These are phyloP conservation scores for Platycercus adscitus DNA, from an alignment of 2,113 vertebrate species.

Conservation along the genomic window DNA sequence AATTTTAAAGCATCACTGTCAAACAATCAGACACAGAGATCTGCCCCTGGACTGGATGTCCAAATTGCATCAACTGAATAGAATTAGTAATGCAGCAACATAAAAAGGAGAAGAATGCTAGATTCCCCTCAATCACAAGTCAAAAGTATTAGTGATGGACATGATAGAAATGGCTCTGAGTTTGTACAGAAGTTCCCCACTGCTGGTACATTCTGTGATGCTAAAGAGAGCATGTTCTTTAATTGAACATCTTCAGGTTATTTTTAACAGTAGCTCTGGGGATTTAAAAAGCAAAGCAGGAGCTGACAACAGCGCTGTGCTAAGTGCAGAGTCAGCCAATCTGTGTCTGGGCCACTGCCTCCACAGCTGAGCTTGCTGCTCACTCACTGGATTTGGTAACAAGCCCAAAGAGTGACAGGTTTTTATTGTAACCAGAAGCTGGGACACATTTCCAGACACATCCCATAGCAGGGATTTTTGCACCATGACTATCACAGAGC, in stretches of 20 bases:
- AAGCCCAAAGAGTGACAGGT: fast-evolving
- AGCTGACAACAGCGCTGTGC: fast-evolving
- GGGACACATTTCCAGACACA: not conserved
- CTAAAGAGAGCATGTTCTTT: not conserved
- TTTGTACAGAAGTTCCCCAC: not conserved
- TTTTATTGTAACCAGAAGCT: not conserved
- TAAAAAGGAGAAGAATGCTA: not conserved
- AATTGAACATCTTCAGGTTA: not conserved
- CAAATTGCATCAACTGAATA: not conserved
- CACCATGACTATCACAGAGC: fast-evolving
- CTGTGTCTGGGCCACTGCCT: not conserved
- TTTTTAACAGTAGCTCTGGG: not conserved
- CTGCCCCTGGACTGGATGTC: fast-evolving
- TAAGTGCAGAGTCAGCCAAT: not conserved
- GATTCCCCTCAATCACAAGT: too few relatives aligned
- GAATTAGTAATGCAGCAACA: not conserved
- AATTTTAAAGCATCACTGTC: not conserved
- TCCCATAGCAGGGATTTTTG: fast-evolving
- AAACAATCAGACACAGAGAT: not conserved
- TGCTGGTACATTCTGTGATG: not conserved
- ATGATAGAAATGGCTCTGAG: not conserved
- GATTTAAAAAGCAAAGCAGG: not conserved
- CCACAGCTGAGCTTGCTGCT: not conserved
- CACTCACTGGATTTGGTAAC: not conserved
- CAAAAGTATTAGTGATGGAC: not conserved